These are phyloP conservation scores for Drosophila hamatofila DNA, from an alignment of 2,888 invertebrate species.

Conservation along the genomic window DNA sequence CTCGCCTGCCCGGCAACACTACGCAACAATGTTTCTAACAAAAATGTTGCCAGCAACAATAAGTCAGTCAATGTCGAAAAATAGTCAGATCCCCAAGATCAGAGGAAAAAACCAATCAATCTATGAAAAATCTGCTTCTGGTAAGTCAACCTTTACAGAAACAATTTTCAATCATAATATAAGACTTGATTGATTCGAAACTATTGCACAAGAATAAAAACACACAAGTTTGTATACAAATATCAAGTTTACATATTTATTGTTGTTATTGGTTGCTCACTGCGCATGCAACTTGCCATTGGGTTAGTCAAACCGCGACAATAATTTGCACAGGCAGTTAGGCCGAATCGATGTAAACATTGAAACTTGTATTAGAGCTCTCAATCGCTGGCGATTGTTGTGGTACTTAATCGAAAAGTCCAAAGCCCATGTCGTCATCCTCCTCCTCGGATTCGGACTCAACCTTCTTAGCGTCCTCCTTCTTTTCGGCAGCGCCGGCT, in stretches of 20 bases:
- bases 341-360: conserved; percentile 47
- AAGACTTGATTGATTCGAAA: neutral
- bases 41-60: conserved; percentile 20
- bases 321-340: conserved; percentile 75
- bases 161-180: too few species aligned
- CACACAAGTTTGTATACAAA: neutral
- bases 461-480: conserved; percentile 92
- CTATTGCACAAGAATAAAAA: neutral
- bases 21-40: conserved; percentile 13
- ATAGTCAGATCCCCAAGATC: neutral
- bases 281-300: conserved; percentile 82
- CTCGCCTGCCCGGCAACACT: conserved; percentile 10
- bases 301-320: conserved; percentile 85
- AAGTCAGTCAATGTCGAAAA: neutral
- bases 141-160: too few species aligned
- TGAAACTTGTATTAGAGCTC: conserved; percentile 34
- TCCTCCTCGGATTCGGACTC: conserved; percentile 91
- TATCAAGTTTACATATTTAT: conserved; percentile 62
- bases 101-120: too few species aligned
- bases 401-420: conserved; percentile 92
- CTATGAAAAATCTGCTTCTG: too few species aligned
- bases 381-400: conserved; percentile 10
- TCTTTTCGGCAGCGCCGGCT: conserved; percentile 88
- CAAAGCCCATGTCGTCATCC: conserved; percentile 99
- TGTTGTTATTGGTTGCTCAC: conserved; percentile 35